Conservation (phyloP, 2,797 vertebrate genomes). For the Nannoperca australis region DNA sequence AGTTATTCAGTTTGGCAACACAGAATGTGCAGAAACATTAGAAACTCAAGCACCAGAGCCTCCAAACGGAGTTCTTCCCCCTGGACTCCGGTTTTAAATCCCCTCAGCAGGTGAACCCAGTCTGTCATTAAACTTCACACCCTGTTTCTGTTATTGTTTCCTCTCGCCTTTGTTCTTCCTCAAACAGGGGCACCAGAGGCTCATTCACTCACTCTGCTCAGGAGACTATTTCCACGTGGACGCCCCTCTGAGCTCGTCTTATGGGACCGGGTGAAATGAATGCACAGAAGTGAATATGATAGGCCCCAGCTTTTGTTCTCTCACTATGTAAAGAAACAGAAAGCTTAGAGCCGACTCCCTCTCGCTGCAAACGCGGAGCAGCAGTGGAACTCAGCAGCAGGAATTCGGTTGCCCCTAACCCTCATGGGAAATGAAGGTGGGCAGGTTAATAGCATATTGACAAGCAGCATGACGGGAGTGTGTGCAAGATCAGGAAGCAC, state of each 20-base stretch:
- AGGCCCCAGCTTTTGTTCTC: constrained; percentile 65
- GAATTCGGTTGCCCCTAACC: constrained; percentile 48
- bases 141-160: constrained; percentile 44
- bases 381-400: constrained; percentile 59
- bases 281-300: constrained; percentile 60
- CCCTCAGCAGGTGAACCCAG: constrained; percentile 26
- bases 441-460: constrained; percentile 70
- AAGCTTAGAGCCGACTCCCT: constrained; percentile 66
- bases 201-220: constrained; percentile 51
- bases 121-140: constrained; percentile 39
- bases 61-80: background rate
- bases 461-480: constrained; percentile 63
- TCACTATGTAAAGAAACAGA: constrained; percentile 72
- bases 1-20: no score
- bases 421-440: constrained; percentile 76
- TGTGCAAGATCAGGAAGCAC: constrained; percentile 67
- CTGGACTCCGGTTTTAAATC: background rate
- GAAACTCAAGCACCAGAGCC: background rate
- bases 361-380: constrained; percentile 55
- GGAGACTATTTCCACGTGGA: constrained; percentile 48
- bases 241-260: constrained; percentile 41
- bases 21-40: background rate
- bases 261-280: constrained; percentile 47
- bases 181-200: constrained; percentile 43
- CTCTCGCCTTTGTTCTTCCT: constrained; percentile 49